phyloP scores from a whole-genome alignment of 2,888 invertebrate genomes.

The Scaptomyza tumidula region DNA sequence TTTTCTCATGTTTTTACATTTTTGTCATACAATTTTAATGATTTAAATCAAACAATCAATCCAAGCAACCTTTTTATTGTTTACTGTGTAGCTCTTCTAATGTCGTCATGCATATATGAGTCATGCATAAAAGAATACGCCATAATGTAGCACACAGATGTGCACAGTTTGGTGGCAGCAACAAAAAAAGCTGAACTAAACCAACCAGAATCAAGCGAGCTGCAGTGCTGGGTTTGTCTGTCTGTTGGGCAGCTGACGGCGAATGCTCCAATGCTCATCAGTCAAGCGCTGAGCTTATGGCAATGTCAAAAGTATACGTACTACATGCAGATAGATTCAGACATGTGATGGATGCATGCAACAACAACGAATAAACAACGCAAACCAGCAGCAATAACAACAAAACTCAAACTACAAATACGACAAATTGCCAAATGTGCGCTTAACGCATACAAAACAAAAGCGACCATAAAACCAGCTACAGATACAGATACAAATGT shows the following conservation, averaged over 20 bases:
- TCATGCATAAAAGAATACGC: constrained; percentile 60
- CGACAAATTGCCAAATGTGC: constrained; percentile 55
- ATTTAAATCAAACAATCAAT: not conserved
- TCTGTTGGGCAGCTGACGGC: constrained; percentile 17
- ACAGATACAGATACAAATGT: constrained; percentile 27
- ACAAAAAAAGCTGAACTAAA: constrained; percentile 24
- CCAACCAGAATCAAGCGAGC: constrained; percentile 8
- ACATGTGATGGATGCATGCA: constrained; percentile 63
- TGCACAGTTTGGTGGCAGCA: constrained; percentile 39
- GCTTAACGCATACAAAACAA: constrained; percentile 23
- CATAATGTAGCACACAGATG: constrained; percentile 52
- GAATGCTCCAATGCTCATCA: constrained; percentile 47
- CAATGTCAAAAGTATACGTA: constrained; percentile 29
- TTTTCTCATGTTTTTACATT: too few relatives aligned
- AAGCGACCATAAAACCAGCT: not conserved
- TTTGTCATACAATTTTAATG: too few relatives aligned
- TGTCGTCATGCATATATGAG: constrained; percentile 45
- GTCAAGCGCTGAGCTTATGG: constrained; percentile 51
- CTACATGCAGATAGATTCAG: constrained; percentile 38
- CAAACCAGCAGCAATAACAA: constrained; percentile 42
- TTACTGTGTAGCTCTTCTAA: constrained; percentile 3
- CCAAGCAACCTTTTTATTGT: not conserved
- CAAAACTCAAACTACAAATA: constrained; percentile 22
- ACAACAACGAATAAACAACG: constrained; percentile 34
- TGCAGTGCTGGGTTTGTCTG: constrained; percentile 2